Base-by-base conservation (phyloP, 37 sponge, comb jelly and placozoan genomes). In the Cladorhizidae sp. region DNA sequence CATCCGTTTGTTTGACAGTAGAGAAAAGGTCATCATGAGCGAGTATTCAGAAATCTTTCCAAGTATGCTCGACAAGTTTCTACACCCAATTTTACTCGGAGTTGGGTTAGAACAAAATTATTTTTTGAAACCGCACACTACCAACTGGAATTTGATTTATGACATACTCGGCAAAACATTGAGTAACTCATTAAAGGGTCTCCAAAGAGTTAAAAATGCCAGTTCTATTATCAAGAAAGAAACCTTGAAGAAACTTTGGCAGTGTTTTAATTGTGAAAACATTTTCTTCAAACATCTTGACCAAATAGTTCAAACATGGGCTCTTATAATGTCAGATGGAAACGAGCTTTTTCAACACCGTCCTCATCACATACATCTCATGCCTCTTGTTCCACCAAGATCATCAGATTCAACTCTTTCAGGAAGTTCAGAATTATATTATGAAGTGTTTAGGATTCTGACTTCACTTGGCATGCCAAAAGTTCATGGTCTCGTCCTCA, bases 1-100 rank as follows among this genome's bases (percentile, higher is more conserved):
- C 12, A 8, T 63, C 8, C 64, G 64, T n/a, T 9, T 63, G 25
- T 63, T 63, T 63, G 64, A 63, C 21, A 22, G 21, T n/a, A 25
- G 21, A 63, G 29, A 63, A 18, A 63, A 63, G 29, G 64, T 25
- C 29, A 63, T 63, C 21, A 25, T 22, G 9, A n/a, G n/a, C 64
- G n/a, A 63, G 29, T 63, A 63, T 52, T 52, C 54, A 52, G 15
- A 52, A 52, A 52, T 52, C 9, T 45, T 9, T 59, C 6, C 17
- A 9, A 9, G 9, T 9, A 45, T 5, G 9, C 38, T 17, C 23
- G 76, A 57, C 6, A 76, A 57, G 36, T 76, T 76, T n/a, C 29
- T 73, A 25, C 73, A 73, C n/a, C 73, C 73, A 23, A n/a, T n/a
- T n/a, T n/a, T n/a, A n/a, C 67, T 65, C 7, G 67, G 11, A 18